Evolutionary conservation across 2,888 invertebrate species (phyloP).

Genomic region (Meta bourneti): DNA sequence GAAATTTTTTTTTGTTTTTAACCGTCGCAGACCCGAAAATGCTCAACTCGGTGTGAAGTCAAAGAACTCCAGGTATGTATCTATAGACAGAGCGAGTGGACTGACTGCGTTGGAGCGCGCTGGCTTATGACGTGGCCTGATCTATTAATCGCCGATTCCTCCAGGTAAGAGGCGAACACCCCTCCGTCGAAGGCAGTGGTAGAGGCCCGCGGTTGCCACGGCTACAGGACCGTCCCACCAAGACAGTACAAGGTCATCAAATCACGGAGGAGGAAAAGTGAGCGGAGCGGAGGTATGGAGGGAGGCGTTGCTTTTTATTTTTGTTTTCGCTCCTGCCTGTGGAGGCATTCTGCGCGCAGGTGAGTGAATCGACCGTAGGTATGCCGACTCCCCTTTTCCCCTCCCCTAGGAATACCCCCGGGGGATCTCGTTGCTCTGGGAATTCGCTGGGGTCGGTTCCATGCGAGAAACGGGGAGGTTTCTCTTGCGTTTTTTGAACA

Average conservation of each 20-base stretch:
- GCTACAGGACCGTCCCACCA: conserved; percentile 75
- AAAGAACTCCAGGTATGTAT: conserved; percentile 52
- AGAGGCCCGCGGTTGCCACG: conserved; percentile 68
- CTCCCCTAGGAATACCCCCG: conserved; percentile 32
- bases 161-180: conserved; percentile 61
- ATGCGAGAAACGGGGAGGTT: conserved; percentile 2
- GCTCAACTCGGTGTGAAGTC: conserved; percentile 6
- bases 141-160: conserved; percentile 19
- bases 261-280: conserved; percentile 38
- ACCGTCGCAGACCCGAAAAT: not conserved
- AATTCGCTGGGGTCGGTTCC: conserved; percentile 21
- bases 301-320: conserved; percentile 23
- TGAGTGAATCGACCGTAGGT: conserved; percentile 56
- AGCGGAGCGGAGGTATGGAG: conserved; percentile 34
- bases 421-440: conserved; percentile 32
- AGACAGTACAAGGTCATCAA: conserved; percentile 71
- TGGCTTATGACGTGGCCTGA: conserved; percentile 53
- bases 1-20: conserved; percentile 4
- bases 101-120: conserved; percentile 12
- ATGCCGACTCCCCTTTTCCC: not conserved
- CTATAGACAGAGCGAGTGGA: not conserved
- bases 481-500: not conserved
- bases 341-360: conserved; percentile 47
- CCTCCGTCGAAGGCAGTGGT: conserved; percentile 43
- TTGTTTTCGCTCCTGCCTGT: conserved; percentile 1